Base-by-base conservation (phyloP, 2,113 vertebrate genomes). In the Chrysochloris asiatica region DNA sequence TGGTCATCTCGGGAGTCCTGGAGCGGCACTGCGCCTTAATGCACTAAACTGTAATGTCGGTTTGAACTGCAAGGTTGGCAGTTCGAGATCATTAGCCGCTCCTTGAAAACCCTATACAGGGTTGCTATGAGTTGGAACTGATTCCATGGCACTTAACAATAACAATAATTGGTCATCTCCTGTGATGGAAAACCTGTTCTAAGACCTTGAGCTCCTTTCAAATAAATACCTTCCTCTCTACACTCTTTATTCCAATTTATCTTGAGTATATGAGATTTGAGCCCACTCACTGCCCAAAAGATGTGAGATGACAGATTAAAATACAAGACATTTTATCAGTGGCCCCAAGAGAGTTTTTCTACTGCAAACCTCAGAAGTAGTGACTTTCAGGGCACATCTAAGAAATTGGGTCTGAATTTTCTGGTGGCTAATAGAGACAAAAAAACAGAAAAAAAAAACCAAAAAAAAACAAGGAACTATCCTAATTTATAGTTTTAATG, bases 211-310 rank as follows among this genome's bases (percentile, higher is more conserved):
- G 19, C 41, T 63, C 16, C 12, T 71, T 87, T 72, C 24, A 24
- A 81, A 72, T 48, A 8, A 33, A 71, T 56, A 50, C 6, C 28
- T 56, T 75, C 72, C 56, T 33, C 36, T 22, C 19, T 7, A 52
- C 54, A 16, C 54, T 79, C 84, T 93, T 79, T 88, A 80, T 47
- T 92, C 36, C n/a, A 22, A 86, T 93, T 72, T 33, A 33, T 75
- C 30, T 71, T 63, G 48, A 84, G 47, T 78, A 77, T 11, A 59
- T 75, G 71, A 91, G 50, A 89, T 48, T 43, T 76, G 71, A 89
- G 52, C 9, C 47, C 19, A 82, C 19, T 84, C 43, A 72, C 43
- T 93, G 76, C 8, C 72, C 76, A 13, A 61, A 76, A 76, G 36
- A 81, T 67, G 47, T 19, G 13, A 86, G 43, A 36, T 48, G 47